These are phyloP conservation scores for Spatulosminthurus flaviceps DNA, from an alignment of 2,888 invertebrate species.

Conservation along the genomic window DNA sequence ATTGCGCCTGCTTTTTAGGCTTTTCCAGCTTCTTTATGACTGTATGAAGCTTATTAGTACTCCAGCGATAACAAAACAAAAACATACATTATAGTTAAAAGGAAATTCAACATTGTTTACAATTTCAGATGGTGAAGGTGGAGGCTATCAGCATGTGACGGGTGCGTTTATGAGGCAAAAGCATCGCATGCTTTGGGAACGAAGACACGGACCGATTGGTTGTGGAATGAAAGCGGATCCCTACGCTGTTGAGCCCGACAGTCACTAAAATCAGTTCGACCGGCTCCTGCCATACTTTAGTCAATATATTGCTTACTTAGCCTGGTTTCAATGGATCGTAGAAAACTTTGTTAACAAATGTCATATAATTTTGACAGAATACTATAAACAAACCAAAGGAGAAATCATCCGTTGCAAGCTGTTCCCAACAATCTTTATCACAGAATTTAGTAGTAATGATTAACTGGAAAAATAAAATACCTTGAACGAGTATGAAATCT, in stretches of 20 bases:
- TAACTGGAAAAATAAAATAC: background rate
- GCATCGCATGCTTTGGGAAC: conserved; percentile 97
- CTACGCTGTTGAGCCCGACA: background rate
- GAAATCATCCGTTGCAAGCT: background rate
- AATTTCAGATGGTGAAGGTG: conserved; percentile 90
- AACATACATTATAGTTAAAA: too few relatives aligned
- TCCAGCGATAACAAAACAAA: too few relatives aligned
- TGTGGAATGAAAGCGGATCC: conserved; percentile 69
- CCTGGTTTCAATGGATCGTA: conserved; percentile 4
- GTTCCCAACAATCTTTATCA: conserved; percentile 9
- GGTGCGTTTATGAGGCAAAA: conserved; percentile 96
- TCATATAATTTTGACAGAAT: background rate
- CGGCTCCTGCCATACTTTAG: conserved; percentile 2
- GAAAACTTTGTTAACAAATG: background rate
- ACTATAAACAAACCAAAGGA: background rate
- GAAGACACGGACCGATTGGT: conserved; percentile 84
- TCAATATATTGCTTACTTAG: background rate
- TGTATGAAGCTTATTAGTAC: too few relatives aligned
- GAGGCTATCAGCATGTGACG: conserved; percentile 76
- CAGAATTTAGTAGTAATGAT: background rate
- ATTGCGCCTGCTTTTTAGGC: too few relatives aligned
- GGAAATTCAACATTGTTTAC: too few relatives aligned
- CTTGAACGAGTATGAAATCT: background rate
- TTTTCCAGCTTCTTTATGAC: too few relatives aligned
- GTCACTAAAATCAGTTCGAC: background rate